phyloP scores from a whole-genome alignment of 2,797 vertebrate species.

The Acanthurus lineatus region DNA sequence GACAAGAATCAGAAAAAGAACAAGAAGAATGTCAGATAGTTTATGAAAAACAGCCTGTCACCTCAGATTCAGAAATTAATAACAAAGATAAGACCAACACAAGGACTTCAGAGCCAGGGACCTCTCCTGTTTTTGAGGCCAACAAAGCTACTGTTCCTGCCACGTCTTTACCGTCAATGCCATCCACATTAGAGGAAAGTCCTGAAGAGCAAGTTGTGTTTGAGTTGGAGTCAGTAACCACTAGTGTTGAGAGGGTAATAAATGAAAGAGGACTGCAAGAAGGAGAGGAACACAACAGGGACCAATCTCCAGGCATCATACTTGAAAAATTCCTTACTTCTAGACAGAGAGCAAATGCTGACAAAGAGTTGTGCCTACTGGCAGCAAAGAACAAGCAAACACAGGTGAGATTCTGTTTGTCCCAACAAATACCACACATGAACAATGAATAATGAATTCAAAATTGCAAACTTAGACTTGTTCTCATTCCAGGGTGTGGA shows the following conservation, averaged over 20 bases:
- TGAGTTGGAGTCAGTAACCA: constrained; percentile 73
- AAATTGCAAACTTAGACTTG: background rate
- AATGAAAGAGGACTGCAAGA: constrained; percentile 51
- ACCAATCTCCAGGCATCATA: constrained; percentile 78
- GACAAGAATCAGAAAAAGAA: constrained; percentile 58
- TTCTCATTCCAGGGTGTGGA: constrained; percentile 53
- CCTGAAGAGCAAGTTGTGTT: constrained; percentile 66
- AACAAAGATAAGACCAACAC: constrained; percentile 26
- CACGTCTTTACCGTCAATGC: constrained; percentile 17
- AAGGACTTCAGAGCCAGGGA: constrained; percentile 32
- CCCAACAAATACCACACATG: background rate
- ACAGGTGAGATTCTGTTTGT: constrained; percentile 61
- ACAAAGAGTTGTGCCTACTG: constrained; percentile 31
- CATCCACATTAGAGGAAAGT: constrained; percentile 57
- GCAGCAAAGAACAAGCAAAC: constrained; percentile 25
- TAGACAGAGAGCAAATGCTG: constrained; percentile 48
- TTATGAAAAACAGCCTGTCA: constrained; percentile 70
- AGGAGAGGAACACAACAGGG: constrained; percentile 53
- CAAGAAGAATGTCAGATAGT: constrained; percentile 79
- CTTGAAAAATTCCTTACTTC: constrained; percentile 79
- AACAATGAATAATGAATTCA: background rate
- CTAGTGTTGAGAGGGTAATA: constrained; percentile 60
- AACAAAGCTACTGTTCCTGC: constrained; percentile 13
- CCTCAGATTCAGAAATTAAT: constrained; percentile 62
- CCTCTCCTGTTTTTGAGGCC: constrained; percentile 10